Evolutionary conservation across 2,113 vertebrate genomes (phyloP).

Genomic region (Nibea coibor): DNA sequence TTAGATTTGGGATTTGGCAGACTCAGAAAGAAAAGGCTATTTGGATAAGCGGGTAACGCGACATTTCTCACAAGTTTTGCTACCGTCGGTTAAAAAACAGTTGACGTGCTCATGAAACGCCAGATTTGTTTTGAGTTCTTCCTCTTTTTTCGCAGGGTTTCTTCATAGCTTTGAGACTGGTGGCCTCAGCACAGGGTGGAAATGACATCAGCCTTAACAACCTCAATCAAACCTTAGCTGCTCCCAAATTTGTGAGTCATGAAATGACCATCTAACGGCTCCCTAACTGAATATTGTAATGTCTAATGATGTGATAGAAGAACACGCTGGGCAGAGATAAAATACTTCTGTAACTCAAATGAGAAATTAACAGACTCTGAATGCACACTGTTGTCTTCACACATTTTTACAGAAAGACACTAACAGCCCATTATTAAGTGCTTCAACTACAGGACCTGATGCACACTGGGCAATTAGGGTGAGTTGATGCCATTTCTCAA

Average conservation of each 20-base stretch:
- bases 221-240: constrained; percentile 87
- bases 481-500: constrained; percentile 63
- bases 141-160: constrained; percentile 87
- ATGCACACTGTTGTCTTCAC: not conserved
- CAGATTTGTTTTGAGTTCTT: not conserved
- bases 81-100: not conserved
- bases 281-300: not conserved
- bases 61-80: constrained; percentile 7
- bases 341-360: not conserved
- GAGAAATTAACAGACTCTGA: not conserved
- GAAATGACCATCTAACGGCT: not conserved
- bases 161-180: constrained; percentile 91
- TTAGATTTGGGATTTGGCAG: constrained; percentile 98
- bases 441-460: constrained; percentile 77
- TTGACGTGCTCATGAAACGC: constrained; percentile 30
- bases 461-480: constrained; percentile 94
- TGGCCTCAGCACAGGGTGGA: constrained; percentile 94
- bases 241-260: constrained; percentile 94
- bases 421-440: constrained; percentile 87
- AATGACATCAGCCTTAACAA: constrained; percentile 90
- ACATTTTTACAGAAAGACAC: constrained; percentile 87
- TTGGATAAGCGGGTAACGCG: constrained; percentile 92
- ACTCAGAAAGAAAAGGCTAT: constrained; percentile 94
- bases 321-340: not conserved
- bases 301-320: not conserved